Base-by-base conservation (phyloP, 37 sponge, comb jelly and placozoan genomes). In the Chondrilla cf. caribensis region DNA sequence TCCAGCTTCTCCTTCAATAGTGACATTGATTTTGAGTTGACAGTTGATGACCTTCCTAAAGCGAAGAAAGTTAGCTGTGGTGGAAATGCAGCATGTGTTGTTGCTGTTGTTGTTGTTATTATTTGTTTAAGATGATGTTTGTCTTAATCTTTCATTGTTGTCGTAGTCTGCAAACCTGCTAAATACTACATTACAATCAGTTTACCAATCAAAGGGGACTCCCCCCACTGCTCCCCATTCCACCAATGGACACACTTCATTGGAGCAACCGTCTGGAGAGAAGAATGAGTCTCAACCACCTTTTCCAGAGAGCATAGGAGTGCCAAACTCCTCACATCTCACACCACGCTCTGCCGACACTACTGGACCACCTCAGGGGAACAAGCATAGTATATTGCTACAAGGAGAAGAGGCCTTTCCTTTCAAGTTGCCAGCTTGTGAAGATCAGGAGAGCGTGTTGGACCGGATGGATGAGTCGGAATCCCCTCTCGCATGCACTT, bases 201-300 rank as follows among this genome's bases (percentile, higher is more conserved):
- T 82, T 35, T 82, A 82, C 43, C 58, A 82, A 14, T 70, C 82
- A n/a, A 62, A 25, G 41, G 11, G 55, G 28, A 64, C 37, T 41
- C 47, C 47, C 47, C 44, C 64, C 17, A 31, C 81, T 3, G 14
- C 64, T 26, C 1, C 81, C 1, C 6, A 47, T 11, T 47, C 51
- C 51, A 26, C 26, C 24, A 40, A 29, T 31, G 36, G n/a, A 32
- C 8, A 31, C 31, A 15, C n/a, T 29, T 39, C 40, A n/a, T n/a
- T n/a, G n/a, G n/a, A n/a, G n/a, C n/a, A n/a, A n/a, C n/a, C n/a
- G n/a, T n/a, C n/a, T n/a, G n/a, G n/a, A n/a, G n/a, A n/a, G n/a
- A n/a, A n/a, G n/a, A n/a, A n/a, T n/a, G n/a, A n/a, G n/a, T n/a
- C n/a, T n/a, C n/a, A n/a, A n/a, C n/a, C n/a, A n/a, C n/a, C n/a